Evolutionary conservation across 2,888 invertebrate genomes (phyloP), one percentile per base, ranked within the genome.

Genomic region (Sphaerophoria taeniata): DNA sequence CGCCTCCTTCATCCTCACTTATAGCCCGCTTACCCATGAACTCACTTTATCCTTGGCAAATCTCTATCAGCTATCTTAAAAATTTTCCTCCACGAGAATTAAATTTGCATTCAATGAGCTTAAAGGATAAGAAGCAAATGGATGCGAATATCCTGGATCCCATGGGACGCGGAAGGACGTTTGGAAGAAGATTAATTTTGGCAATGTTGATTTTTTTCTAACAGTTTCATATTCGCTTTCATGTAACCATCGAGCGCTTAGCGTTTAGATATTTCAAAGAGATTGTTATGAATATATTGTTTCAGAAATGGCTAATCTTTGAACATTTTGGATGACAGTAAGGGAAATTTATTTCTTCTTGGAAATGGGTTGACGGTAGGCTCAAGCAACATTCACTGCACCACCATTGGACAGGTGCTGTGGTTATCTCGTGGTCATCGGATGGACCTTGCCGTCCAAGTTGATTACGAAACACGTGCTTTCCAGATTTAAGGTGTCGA

Each of bases 91-190:
- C 65, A 84, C 72, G 84, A 67, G 84, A 80, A 84, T 84, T 84
- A 84, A 84, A 84, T 84, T 84, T 84, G 76, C 84, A 84, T 84
- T 75, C 84, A 84, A 84, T 84, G 84, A 84, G 84, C 84, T 84
- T 84, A 84, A 75, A 79, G 84, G 84, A 84, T 84, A 80, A 84
- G 74, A 84, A 80, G 69, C 71, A 84, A 84, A 84, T 76, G 84
- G 84, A 84, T 76, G 74, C 60, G 75, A 79, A 58, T 58, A 67
- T 56, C 71, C 67, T 12, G 14, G 56, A 31, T 16, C 60, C 43
- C 65, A n/a, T 56, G 65, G 55, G 67, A 67, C 24, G 55, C n/a
- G n/a, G n/a, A n/a, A n/a, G n/a, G n/a, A n/a, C n/a, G 51, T 53
- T 12, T 70, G 51, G 58, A 51, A 58, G 67, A 55, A 76, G 69